Conservation (phyloP, 2,888 invertebrate genomes). For the Marronus borbonicus region DNA sequence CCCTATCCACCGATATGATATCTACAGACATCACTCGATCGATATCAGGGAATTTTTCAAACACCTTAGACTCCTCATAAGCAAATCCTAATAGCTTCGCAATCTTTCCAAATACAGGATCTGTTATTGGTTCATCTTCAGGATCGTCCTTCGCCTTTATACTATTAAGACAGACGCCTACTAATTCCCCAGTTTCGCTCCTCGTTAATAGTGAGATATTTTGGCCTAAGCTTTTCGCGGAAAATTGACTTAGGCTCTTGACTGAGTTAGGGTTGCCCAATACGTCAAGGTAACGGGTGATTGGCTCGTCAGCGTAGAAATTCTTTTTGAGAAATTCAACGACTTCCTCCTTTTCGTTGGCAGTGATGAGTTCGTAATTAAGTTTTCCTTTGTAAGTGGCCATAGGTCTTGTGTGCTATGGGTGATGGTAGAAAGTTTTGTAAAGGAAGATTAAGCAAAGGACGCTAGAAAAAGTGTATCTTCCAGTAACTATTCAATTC, state of each 20-base stretch:
- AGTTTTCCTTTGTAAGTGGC: constrained; percentile 63
- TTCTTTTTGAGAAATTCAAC: constrained; percentile 74
- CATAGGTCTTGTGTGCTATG: background rate
- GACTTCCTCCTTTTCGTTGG: constrained; percentile 58
- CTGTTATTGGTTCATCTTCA: constrained; percentile 72
- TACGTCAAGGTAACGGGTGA: constrained; percentile 76
- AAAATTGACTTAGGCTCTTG: constrained; percentile 77
- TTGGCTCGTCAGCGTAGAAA: constrained; percentile 82
- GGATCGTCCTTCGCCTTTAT: constrained; percentile 66
- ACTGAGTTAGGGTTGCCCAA: constrained; percentile 76
- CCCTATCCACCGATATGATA: constrained; percentile 78
- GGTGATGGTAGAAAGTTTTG: background rate
- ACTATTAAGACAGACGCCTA: constrained; percentile 67
- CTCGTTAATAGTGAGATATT: constrained; percentile 78
- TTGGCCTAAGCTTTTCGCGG: constrained; percentile 73
- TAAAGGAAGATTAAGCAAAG: background rate
- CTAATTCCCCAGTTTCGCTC: constrained; percentile 73
- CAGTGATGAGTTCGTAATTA: background rate
- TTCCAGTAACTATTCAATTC: background rate
- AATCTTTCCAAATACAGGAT: constrained; percentile 79
- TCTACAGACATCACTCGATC: constrained; percentile 75
- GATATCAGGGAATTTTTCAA: constrained; percentile 74
- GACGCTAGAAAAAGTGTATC: background rate
- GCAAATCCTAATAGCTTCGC: constrained; percentile 74
- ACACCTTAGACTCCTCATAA: constrained; percentile 73